Evolutionary conservation across 1,140 invertebrate species (phyloP).

Genomic region (Periplaneta americana): DNA sequence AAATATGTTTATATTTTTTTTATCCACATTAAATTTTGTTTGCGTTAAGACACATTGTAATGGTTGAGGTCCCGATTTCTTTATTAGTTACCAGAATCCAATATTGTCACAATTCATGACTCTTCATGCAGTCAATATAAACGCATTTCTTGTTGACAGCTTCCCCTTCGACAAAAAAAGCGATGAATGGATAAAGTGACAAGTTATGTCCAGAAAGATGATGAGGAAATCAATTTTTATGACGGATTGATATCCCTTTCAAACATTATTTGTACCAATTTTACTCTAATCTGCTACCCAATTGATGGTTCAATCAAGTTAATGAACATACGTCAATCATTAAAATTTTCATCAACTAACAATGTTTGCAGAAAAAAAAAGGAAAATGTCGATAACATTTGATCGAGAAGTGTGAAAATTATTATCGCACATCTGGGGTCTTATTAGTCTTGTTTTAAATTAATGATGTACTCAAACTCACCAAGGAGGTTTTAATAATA

Average conservation of each 20-base stretch:
- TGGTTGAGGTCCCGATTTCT: too few species aligned
- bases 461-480: background rate
- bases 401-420: background rate
- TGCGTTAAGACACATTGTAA: too few species aligned
- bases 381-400: background rate
- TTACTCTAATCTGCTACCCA: background rate
- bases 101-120: too few species aligned
- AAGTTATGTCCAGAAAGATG: background rate
- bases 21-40: too few species aligned
- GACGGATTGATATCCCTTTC: background rate
- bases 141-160: too few species aligned
- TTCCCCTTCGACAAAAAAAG: too few species aligned
- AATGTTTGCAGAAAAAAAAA: background rate
- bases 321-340: background rate
- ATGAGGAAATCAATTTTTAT: background rate
- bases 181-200: background rate
- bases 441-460: background rate
- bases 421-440: background rate
- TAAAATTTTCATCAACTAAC: background rate
- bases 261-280: background rate
- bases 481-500: background rate
- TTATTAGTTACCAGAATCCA: too few species aligned
- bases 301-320: background rate
- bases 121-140: too few species aligned
- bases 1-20: too few species aligned